Conservation (phyloP, 2,113 vertebrate species). For the Chelonoidis abingdonii region DNA sequence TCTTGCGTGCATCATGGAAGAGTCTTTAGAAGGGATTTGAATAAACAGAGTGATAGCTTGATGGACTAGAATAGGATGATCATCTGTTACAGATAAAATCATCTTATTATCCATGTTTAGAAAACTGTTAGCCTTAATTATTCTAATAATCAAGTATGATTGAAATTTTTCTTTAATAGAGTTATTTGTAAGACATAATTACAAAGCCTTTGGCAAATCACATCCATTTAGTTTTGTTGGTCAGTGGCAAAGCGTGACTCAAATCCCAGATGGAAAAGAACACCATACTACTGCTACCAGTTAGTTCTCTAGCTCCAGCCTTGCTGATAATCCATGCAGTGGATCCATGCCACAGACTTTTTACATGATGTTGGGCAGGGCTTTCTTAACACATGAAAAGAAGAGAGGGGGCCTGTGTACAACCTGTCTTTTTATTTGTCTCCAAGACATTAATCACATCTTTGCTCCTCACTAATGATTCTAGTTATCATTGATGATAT, state of each 20-base stretch:
- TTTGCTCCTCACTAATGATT: neutral
- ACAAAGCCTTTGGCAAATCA: neutral
- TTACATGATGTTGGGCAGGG: neutral
- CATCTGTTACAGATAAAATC: neutral
- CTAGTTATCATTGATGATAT: neutral
- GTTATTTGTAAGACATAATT: neutral
- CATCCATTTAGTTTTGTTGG: neutral
- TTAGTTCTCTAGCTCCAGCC: neutral
- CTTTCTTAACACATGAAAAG: neutral
- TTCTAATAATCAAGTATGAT: neutral
- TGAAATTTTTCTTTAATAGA: neutral
- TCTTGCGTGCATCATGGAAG: accelerated
- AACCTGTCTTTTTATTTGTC: neutral
- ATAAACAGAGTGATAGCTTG: neutral
- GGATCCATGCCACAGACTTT: neutral
- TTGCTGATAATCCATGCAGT: neutral
- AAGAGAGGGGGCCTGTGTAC: neutral
- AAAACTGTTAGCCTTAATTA: neutral
- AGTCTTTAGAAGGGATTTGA: neutral
- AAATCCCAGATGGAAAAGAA: neutral
- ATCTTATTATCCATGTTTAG: neutral
- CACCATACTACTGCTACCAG: neutral
- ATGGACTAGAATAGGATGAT: neutral
- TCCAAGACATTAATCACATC: neutral
- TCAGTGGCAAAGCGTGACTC: neutral